Conservation (phyloP, 2,888 invertebrate species). For the Synergus umbraculus region DNA sequence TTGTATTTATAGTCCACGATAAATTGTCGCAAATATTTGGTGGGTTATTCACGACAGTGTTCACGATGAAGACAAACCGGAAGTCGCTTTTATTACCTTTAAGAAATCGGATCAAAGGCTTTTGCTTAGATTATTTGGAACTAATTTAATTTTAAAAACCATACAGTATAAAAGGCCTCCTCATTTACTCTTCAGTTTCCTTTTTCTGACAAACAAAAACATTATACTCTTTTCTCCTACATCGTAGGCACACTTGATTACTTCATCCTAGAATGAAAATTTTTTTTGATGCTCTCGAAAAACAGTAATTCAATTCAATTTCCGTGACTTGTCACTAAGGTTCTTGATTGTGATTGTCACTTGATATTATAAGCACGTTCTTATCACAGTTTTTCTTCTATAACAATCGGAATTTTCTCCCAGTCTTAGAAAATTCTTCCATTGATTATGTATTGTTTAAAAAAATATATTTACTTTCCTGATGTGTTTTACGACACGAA, state of each 20-base stretch:
- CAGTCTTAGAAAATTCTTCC: neutral
- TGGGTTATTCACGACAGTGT: constrained; percentile 14
- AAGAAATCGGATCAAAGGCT: neutral
- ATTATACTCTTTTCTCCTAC: neutral
- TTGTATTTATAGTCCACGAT: constrained; percentile 5
- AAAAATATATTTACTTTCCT: neutral
- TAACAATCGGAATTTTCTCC: neutral
- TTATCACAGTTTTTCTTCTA: constrained; percentile 8
- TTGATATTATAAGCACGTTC: constrained; percentile 15
- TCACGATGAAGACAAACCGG: neutral
- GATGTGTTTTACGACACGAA: neutral
- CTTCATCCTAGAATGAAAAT: neutral
- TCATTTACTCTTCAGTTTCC: neutral
- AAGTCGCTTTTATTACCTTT: neutral
- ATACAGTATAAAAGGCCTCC: neutral
- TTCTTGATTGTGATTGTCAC: neutral
- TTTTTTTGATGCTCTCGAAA: neutral
- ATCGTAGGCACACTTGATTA: constrained; percentile 19
- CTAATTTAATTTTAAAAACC: neutral
- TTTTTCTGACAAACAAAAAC: neutral
- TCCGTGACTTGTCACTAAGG: neutral
- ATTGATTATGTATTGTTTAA: neutral
- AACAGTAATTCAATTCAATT: constrained; percentile 29
- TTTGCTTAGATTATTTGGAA: neutral
- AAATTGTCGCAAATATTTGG: constrained; percentile 29